These are phyloP conservation scores for Crypturellus undulatus DNA, from an alignment of 2,113 vertebrate species.

Conservation along the genomic window DNA sequence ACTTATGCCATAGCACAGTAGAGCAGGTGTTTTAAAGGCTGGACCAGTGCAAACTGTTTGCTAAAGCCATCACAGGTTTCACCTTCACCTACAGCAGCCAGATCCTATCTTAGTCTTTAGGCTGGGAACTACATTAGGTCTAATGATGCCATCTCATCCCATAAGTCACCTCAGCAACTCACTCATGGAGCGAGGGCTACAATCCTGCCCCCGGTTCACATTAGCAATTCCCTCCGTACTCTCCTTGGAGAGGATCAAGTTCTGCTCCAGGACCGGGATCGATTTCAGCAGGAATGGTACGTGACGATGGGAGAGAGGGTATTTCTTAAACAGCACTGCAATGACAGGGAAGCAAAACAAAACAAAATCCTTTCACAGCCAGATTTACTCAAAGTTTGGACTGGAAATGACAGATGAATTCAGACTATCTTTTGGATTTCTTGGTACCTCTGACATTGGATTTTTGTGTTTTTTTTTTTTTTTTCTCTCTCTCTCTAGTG, in stretches of 20 bases:
- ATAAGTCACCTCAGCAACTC: accelerated
- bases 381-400: background rate
- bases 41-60: accelerated
- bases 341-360: background rate
- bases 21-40: background rate
- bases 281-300: background rate
- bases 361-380: background rate
- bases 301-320: background rate
- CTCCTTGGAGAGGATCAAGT: background rate
- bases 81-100: background rate
- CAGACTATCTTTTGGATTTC: background rate
- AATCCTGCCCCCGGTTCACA: background rate
- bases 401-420: background rate
- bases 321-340: background rate
- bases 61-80: background rate
- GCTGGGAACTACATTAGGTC: background rate
- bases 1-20: background rate
- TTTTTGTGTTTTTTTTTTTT: background rate
- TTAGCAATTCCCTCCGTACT: background rate
- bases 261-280: background rate
- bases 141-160: background rate
- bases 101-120: background rate
- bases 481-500: no score
- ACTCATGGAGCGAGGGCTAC: background rate
- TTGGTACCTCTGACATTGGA: background rate